Conservation (phyloP, 2,888 invertebrate genomes). For the Drosophila sordidula region DNA sequence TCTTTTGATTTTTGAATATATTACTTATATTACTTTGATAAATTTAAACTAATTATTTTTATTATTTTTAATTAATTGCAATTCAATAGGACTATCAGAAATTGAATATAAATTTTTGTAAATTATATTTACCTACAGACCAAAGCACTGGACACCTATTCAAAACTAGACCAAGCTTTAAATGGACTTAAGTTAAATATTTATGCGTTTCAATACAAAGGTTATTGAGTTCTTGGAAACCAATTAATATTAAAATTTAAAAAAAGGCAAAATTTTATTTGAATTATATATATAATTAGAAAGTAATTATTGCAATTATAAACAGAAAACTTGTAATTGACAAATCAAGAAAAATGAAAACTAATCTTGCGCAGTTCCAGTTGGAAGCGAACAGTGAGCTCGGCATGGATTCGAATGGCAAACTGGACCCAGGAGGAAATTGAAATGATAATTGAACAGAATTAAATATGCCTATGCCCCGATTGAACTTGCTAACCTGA, state of each 20-base stretch:
- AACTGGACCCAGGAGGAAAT: not conserved
- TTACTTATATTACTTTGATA: no score
- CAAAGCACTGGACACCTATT: no score
- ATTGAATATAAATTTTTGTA: no score
- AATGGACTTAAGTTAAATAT: no score
- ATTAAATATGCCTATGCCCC: slow-evolving; percentile 1
- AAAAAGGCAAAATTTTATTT: not conserved
- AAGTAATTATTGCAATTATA: not conserved
- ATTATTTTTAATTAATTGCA: no score
- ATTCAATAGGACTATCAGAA: no score
- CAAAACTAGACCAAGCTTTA: no score
- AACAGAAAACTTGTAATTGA: not conserved
- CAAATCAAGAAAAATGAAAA: not conserved
- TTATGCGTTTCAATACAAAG: no score
- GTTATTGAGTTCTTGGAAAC: no score
- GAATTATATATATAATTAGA: not conserved
- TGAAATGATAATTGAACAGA: not conserved
- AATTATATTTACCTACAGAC: no score
- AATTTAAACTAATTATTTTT: no score
- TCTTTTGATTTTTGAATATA: no score
- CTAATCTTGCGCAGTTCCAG: slow-evolving; percentile 4
- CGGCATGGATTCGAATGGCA: not conserved
- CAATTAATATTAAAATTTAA: not conserved
- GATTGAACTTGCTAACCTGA: not conserved
- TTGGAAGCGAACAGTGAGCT: not conserved